Base-by-base conservation (phyloP, 2,797 vertebrate genomes). In the Menidia menidia region DNA sequence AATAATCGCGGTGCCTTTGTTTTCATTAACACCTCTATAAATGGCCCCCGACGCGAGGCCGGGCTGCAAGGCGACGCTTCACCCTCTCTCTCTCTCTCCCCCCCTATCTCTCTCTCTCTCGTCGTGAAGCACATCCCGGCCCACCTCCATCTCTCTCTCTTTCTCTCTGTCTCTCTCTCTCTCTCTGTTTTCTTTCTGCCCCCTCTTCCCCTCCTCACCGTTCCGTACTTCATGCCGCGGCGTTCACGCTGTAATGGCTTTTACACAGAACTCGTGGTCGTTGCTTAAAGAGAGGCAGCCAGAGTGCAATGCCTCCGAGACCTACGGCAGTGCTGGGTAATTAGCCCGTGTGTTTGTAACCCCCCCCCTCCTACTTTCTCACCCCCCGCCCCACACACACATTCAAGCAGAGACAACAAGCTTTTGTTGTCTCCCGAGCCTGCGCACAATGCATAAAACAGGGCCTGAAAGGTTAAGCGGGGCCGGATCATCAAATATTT, bases 231-330 rank as follows among this genome's bases (percentile, higher is more conserved):
- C 85, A 82, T 88, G 78, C 77, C 61, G 73, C 76, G 79, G 84
- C 89, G 78, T 92, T 94, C 84, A 92, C 83, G 78, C 84, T 88
- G 89, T 93, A 93, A 94, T 94, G 89, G 90, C 91, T 94, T 92
- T 94, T 92, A 88, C 87, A 90, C 88, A 86, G 86, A 88, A 90
- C 85, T 90, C 82, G 57, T 82, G 82, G 80, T 89, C 84, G 80
- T 81, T 90, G 89, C 90, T 83, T 89, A 90, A 93, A 89, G 86
- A 88, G 83, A 85, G 74, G 87, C 83, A 89, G 90, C 87, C 87
- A 89, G 85, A 92, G 90, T 89, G 90, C 85, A 88, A 89, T 91
- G 89, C 94, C 91, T 94, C 60, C 58, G 92, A 94, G 92, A 93
- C 85, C 91, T 73, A 86, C 87, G 78, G 93, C 92, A 75, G 90